A percentile compares a stretch with the other conserved stretches of the same genome.
phyloP scores from a whole-genome alignment of 2,888 invertebrate species.

The Erynnis tages region DNA sequence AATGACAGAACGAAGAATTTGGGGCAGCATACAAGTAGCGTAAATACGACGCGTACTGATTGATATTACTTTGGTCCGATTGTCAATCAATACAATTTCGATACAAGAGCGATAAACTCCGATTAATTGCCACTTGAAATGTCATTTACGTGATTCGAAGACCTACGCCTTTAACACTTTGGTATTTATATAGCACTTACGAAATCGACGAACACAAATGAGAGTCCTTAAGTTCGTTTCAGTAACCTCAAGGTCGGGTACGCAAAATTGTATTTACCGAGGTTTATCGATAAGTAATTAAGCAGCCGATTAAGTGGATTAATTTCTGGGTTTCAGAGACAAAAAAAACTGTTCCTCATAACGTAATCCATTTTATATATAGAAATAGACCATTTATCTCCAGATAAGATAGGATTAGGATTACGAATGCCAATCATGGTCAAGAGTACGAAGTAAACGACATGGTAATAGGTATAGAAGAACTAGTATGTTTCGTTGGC shows the following conservation, averaged over 20 bases:
- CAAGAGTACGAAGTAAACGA: background rate
- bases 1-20: constrained; percentile 35
- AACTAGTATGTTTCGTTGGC: constrained; percentile 39
- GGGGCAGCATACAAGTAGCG: constrained; percentile 24
- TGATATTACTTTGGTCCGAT: background rate
- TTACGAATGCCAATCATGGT: constrained; percentile 6
- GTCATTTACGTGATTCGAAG: background rate
- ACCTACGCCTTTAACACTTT: background rate
- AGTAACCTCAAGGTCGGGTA: too few species aligned
- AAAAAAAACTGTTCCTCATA: background rate
- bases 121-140: background rate
- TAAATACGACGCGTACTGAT: background rate
- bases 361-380: constrained; percentile 5
- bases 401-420: constrained; percentile 5
- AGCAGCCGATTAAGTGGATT: background rate
- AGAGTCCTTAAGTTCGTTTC: too few species aligned
- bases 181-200: too few species aligned
- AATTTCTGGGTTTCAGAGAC: background rate
- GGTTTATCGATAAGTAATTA: too few species aligned
- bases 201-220: too few species aligned
- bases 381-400: constrained; percentile 13
- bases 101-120: background rate
- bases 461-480: constrained; percentile 3
- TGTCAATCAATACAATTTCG: background rate
- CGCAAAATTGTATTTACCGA: too few species aligned